These are phyloP conservation scores for Coelopa pilipes DNA, from an alignment of 2,888 invertebrate genomes.

Conservation along the genomic window DNA sequence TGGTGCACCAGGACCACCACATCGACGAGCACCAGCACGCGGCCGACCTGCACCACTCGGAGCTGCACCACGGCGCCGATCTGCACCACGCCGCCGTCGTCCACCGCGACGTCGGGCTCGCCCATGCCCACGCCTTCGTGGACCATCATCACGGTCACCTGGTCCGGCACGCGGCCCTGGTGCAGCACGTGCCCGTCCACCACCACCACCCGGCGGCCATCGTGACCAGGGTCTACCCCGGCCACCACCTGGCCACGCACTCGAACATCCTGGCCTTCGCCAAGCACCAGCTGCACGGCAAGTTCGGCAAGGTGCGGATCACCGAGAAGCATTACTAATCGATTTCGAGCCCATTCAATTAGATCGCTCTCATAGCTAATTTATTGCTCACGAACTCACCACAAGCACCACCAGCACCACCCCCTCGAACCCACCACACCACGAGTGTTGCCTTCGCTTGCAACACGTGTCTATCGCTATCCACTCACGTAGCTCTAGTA, in stretches of 20 bases:
- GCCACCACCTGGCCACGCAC: conserved; percentile 55
- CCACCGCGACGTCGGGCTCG: conserved; percentile 45
- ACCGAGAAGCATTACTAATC: conserved; percentile 63
- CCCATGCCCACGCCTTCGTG: conserved; percentile 47
- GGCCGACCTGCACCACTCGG: conserved; percentile 51
- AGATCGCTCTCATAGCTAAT: conserved; percentile 52
- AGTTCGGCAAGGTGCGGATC: conserved; percentile 63
- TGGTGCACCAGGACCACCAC: conserved; percentile 56
- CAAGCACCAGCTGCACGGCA: conserved; percentile 62
- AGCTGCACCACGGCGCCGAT: conserved; percentile 49
- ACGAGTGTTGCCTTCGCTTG: too few relatives aligned
- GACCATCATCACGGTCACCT: conserved; percentile 47
- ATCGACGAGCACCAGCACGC: conserved; percentile 56
- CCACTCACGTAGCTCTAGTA: too few relatives aligned
- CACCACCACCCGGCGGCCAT: conserved; percentile 51
- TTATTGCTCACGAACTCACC: conserved; percentile 48
- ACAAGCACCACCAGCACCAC: conserved; percentile 8
- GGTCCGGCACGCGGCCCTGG: conserved; percentile 50
- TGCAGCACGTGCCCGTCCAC: conserved; percentile 48
- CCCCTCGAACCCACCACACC: not conserved
- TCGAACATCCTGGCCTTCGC: conserved; percentile 57
- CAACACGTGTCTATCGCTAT: too few relatives aligned
- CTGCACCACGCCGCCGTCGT: conserved; percentile 46
- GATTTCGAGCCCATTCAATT: conserved; percentile 51
- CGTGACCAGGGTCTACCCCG: conserved; percentile 54